phyloP scores from a whole-genome alignment of 2,888 invertebrate genomes.

The Argyra leucocephala region DNA sequence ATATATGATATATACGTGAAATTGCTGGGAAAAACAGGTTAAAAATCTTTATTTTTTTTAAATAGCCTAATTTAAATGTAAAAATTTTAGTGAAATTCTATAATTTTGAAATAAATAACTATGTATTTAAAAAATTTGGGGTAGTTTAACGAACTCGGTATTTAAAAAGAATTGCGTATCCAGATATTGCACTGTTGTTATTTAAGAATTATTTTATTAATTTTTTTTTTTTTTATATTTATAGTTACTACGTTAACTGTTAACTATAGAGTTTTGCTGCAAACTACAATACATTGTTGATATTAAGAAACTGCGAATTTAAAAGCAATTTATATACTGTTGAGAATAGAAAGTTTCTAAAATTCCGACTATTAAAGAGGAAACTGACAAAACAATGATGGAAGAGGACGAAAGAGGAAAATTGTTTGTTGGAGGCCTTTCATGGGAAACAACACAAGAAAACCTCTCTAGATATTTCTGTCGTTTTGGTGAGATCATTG shows the following conservation, averaged over 20 bases:
- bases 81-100: too few relatives aligned
- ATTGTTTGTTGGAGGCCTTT: conserved; percentile 86
- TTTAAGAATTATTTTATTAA: background rate
- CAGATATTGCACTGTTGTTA: too few relatives aligned
- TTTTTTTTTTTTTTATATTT: background rate
- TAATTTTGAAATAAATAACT: too few relatives aligned
- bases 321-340: conserved; percentile 2
- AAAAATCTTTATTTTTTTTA: conserved; percentile 1
- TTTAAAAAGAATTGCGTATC: too few relatives aligned
- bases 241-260: conserved; percentile 6
- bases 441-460: conserved; percentile 91
- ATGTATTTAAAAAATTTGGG: too few relatives aligned
- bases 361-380: conserved; percentile 12
- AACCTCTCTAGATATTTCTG: conserved; percentile 69
- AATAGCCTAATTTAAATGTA: background rate
- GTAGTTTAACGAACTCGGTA: too few relatives aligned
- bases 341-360: conserved; percentile 4
- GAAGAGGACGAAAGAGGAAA: conserved; percentile 54
- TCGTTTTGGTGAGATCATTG: conserved; percentile 91
- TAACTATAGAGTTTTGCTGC: conserved; percentile 1
- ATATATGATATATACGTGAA: background rate
- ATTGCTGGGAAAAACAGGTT: conserved; percentile 4
- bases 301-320: conserved; percentile 6
- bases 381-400: conserved; percentile 30
- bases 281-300: background rate